These are phyloP conservation scores for Clarias pachynema DNA, from an alignment of 2,797 vertebrate species.

Conservation along the genomic window DNA sequence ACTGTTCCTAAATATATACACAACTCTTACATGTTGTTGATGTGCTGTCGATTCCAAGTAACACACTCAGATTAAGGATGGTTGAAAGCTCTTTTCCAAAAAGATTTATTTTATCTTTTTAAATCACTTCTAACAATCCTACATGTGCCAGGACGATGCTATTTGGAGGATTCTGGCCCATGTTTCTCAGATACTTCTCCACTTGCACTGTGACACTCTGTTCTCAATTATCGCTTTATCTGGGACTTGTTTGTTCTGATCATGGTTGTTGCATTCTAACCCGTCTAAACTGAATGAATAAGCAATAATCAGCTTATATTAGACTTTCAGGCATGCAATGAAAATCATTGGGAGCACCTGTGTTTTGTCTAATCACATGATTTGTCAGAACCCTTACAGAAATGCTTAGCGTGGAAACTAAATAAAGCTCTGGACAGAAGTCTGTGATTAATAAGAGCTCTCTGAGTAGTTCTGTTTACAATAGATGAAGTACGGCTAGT, in stretches of 20 bases:
- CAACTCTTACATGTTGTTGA: background rate
- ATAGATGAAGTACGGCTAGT: slow-evolving; percentile 13
- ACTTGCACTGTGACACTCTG: background rate
- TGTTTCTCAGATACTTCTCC: background rate
- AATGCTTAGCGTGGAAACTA: background rate
- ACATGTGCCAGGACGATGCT: background rate
- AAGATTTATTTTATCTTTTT: background rate
- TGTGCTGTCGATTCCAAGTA: background rate
- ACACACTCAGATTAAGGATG: background rate
- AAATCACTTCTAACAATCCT: background rate
- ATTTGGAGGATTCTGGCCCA: background rate
- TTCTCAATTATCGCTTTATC: background rate
- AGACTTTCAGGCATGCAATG: slow-evolving; percentile 3
- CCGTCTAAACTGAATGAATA: background rate
- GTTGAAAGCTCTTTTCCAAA: background rate
- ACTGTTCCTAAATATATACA: background rate
- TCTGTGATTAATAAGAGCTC: slow-evolving; percentile 19
- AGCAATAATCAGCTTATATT: background rate
- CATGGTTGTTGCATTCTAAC: background rate
- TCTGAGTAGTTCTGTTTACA: slow-evolving; percentile 25
- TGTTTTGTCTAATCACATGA: background rate
- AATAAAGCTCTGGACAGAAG: slow-evolving; percentile 5
- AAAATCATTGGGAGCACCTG: background rate
- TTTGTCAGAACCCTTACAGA: background rate
- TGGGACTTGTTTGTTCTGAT: background rate